These are phyloP conservation scores for Caloenas nicobarica DNA, from an alignment of 2,113 vertebrate genomes.

Conservation along the genomic window DNA sequence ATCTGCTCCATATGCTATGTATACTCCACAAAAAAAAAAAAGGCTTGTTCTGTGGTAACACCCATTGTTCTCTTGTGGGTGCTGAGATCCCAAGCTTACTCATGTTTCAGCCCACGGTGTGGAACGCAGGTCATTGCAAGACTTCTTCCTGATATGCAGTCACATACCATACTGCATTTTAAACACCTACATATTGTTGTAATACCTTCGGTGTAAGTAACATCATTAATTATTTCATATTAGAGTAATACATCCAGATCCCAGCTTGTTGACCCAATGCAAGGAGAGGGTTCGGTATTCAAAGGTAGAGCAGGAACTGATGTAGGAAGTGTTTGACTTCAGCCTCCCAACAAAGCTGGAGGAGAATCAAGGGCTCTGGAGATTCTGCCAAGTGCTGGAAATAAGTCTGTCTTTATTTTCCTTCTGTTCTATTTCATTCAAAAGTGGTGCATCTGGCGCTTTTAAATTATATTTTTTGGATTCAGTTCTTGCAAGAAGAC, in stretches of 20 bases:
- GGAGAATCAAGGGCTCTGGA: not conserved
- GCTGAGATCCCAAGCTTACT: not conserved
- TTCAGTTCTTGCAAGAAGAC: not conserved
- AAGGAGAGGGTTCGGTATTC: not conserved
- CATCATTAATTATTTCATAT: not conserved
- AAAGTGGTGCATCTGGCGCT: not conserved
- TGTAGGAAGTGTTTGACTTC: not conserved
- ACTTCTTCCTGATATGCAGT: not conserved
- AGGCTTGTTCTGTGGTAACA: not conserved
- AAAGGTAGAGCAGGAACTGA: not conserved
- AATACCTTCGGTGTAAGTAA: not conserved
- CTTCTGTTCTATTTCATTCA: not conserved
- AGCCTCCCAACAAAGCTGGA: not conserved
- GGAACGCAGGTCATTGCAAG: not conserved
- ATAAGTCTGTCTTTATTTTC: not conserved
- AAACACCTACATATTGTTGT: not conserved
- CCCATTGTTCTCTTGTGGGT: not conserved
- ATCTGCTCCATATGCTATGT: not conserved
- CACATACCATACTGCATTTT: not conserved
- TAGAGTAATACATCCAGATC: not conserved
- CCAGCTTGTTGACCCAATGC: not conserved
- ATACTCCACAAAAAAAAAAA: not conserved
- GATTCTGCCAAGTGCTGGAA: not conserved
- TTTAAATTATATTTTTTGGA: not conserved
- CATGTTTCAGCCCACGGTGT: not conserved